These are phyloP conservation scores for Caenorhabditis remanei DNA, from an alignment of 1,140 invertebrate genomes.

Conservation along the genomic window DNA sequence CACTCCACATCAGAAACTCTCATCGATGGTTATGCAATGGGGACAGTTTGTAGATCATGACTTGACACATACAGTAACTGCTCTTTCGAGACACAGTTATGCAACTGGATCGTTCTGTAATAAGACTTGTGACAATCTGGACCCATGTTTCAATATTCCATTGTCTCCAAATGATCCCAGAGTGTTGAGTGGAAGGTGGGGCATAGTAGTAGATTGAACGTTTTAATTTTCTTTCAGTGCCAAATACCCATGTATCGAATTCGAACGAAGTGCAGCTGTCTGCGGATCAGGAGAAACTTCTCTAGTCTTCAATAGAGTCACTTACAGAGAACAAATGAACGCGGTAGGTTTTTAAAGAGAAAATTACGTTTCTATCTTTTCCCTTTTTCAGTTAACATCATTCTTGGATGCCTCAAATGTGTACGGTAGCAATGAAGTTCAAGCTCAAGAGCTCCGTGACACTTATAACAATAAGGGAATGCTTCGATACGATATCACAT, in stretches of 20 bases:
- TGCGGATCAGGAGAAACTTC: slow-evolving; percentile 98
- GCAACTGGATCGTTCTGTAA: slow-evolving; percentile 90
- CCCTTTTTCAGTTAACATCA: slow-evolving; percentile 86
- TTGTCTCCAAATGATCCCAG: slow-evolving; percentile 86
- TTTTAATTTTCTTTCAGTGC: slow-evolving; percentile 80
- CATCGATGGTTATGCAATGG: slow-evolving; percentile 88
- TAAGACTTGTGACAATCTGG: slow-evolving; percentile 89
- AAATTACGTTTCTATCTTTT: neutral
- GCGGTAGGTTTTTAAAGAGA: slow-evolving; percentile 59
- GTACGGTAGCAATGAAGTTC: slow-evolving; percentile 89
- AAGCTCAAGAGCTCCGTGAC: slow-evolving; percentile 88
- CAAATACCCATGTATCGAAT: slow-evolving; percentile 86
- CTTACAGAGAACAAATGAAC: slow-evolving; percentile 94
- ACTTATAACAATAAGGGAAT: slow-evolving; percentile 84
- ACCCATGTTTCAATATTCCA: slow-evolving; percentile 97
- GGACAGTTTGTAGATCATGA: slow-evolving; percentile 97
- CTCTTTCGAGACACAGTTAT: slow-evolving; percentile 92
- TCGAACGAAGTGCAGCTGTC: slow-evolving; percentile 90
- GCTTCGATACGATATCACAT: slow-evolving; percentile 85
- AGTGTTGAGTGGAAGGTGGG: slow-evolving; percentile 52
- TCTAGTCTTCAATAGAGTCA: slow-evolving; percentile 87
- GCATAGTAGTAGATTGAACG: neutral
- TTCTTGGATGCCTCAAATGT: slow-evolving; percentile 94
- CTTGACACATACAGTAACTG: slow-evolving; percentile 90
- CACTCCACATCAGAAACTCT: slow-evolving; percentile 57